Base-by-base conservation (phyloP, 2,888 invertebrate species). In the Scaeva pyrastri region DNA sequence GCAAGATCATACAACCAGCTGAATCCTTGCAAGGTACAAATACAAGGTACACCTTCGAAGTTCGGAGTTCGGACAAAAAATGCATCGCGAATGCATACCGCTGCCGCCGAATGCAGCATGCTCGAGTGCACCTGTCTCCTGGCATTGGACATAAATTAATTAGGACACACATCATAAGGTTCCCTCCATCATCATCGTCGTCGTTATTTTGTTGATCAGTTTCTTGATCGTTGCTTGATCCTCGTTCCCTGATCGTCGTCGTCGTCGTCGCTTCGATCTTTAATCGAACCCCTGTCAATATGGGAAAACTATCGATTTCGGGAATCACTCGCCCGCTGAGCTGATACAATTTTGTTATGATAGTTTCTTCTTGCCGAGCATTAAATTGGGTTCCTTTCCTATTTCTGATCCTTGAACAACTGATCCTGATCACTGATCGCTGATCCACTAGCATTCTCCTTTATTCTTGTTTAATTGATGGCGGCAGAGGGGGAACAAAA, bases 101-200 rank as follows among this genome's bases (percentile, higher is more conserved):
- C 31, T 8, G 31, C 31, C 31, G 31, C 58, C 78, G 73, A 74
- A 68, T 75, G 84, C 83, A 68, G 70, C 41, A 64, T 64, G 81
- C 78, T 75, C 64, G 77, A 86, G 39, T 86, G 82, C 86, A 86
- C 86, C 86, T 86, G 86, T 86, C 86, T 86, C 48, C 77, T 64
- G 73, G 58, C 62, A 71, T 82, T 82, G 82, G 82, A 86, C 86
- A 86, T 86, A 86, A 86, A 86, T 86, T 86, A 86, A 86, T 86
- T 86, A 86, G 86, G 86, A 86, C 86, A 86, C 86, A 82, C 86
- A 86, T 86, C 86, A 86, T 82, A 86, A 86, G 86, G 86, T 86
- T 71, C 86, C 74, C 43, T 36, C 8, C 45, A 48, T 64, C 45
- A 2, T 52, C 68, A 48, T 70, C 70, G 14, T 55, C 26, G 26